phyloP scores from a whole-genome alignment of 2,113 vertebrate genomes.

The Hyperoodon ampullatus region DNA sequence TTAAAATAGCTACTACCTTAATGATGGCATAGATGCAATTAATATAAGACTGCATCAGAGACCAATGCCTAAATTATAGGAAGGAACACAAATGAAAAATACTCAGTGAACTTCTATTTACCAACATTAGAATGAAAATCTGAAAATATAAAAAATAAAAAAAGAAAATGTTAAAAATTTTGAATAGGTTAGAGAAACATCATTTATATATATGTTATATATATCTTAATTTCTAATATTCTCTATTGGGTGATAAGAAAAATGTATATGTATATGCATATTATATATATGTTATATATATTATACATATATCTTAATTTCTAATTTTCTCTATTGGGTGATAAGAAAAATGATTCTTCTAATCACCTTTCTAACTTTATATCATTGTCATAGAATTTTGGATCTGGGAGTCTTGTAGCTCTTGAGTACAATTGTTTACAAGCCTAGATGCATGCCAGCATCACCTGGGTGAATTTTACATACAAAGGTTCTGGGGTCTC shows the following conservation, averaged over 20 bases:
- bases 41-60: not conserved
- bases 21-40: not conserved
- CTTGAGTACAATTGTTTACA: not conserved
- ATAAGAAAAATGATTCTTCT: not conserved
- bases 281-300: not conserved
- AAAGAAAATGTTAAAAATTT: not conserved
- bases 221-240: not conserved
- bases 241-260: not conserved
- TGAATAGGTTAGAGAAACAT: not conserved
- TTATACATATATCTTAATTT: not conserved
- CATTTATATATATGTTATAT: not conserved
- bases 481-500: not conserved
- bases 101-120: not conserved
- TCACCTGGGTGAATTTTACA: not conserved
- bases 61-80: not conserved
- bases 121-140: not conserved
- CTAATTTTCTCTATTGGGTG: not conserved
- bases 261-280: not conserved
- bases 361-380: not conserved
- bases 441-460: not conserved
- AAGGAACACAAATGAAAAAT: slow-evolving; percentile 40
- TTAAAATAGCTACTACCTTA: not conserved
- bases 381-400: not conserved
- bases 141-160: not conserved
- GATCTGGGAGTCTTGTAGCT: not conserved